Conservation (phyloP, 1,140 invertebrate genomes). For the Schlechtendalia chinensis region DNA sequence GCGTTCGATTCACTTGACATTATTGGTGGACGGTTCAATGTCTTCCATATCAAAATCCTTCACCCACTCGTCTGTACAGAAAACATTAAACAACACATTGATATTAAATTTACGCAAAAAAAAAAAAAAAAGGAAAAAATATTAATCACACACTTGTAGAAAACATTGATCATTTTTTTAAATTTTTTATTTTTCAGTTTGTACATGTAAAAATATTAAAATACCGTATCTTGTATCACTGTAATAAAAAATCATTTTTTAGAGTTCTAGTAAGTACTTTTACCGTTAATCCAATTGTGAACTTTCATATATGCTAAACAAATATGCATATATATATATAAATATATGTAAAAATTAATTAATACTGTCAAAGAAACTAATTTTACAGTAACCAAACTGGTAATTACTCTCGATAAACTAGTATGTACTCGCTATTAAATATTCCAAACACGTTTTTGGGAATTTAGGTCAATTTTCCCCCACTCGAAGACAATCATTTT, state of each 20-base stretch:
- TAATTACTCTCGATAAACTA: background rate
- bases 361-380: background rate
- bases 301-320: too few species aligned
- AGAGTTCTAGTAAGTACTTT: background rate
- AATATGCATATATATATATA: too few species aligned
- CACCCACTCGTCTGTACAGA: conserved; percentile 54
- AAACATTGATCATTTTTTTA: too few species aligned
- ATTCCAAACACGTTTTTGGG: background rate
- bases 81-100: conserved; percentile 8
- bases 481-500: too few species aligned
- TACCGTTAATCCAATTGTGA: background rate
- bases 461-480: too few species aligned
- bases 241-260: background rate
- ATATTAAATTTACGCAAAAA: too few species aligned
- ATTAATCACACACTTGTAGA: too few species aligned
- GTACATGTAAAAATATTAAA: too few species aligned
- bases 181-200: too few species aligned
- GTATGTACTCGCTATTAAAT: background rate
- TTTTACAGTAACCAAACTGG: background rate
- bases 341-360: background rate
- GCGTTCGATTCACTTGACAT: background rate
- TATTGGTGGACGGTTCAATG: conserved; percentile 41
- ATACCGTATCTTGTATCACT: too few species aligned
- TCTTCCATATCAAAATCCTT: conserved; percentile 55
- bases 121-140: too few species aligned